A percentile compares a stretch with the other conserved stretches of the same genome.
Evolutionary conservation across 1,140 invertebrate genomes (phyloP).

Genomic region (Geopemphigus sp.): DNA sequence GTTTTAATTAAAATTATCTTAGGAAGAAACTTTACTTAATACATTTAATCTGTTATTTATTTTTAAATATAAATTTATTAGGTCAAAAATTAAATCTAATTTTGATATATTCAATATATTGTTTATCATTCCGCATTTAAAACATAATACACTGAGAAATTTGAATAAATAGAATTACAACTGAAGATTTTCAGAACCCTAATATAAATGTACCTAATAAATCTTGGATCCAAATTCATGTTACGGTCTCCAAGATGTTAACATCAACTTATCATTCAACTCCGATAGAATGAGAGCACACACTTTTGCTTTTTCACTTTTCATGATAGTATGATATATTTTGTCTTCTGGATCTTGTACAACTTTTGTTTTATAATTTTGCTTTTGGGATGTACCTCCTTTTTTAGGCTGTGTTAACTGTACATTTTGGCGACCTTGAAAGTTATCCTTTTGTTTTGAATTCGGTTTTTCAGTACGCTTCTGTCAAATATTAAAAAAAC

Average conservation of each 20-base stretch:
- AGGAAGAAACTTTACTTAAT: background rate
- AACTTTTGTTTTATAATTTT: slow-evolving; percentile 28
- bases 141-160: background rate
- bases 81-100: background rate
- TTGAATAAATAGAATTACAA: too few relatives aligned
- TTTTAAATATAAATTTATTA: too few relatives aligned
- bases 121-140: background rate
- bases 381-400: background rate
- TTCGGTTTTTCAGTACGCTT: slow-evolving; percentile 40
- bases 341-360: slow-evolving; percentile 42
- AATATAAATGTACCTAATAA: background rate
- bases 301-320: slow-evolving; percentile 56
- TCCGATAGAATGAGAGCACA: slow-evolving; percentile 68
- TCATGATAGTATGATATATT: slow-evolving; percentile 50
- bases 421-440: slow-evolving; percentile 6
- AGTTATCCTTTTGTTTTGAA: slow-evolving; percentile 36
- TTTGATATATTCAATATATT: slow-evolving; percentile 21
- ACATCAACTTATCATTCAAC: slow-evolving; percentile 69
- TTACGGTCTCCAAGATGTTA: slow-evolving; percentile 64
- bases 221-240: background rate
- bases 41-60: too few relatives aligned
- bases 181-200: background rate
- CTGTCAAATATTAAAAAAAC: slow-evolving; percentile 10
- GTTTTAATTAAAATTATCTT: slow-evolving; percentile 12
- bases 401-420: slow-evolving; percentile 42